These are phyloP conservation scores for Hormaphis cornu DNA, from an alignment of 1,140 invertebrate genomes.

Conservation along the genomic window DNA sequence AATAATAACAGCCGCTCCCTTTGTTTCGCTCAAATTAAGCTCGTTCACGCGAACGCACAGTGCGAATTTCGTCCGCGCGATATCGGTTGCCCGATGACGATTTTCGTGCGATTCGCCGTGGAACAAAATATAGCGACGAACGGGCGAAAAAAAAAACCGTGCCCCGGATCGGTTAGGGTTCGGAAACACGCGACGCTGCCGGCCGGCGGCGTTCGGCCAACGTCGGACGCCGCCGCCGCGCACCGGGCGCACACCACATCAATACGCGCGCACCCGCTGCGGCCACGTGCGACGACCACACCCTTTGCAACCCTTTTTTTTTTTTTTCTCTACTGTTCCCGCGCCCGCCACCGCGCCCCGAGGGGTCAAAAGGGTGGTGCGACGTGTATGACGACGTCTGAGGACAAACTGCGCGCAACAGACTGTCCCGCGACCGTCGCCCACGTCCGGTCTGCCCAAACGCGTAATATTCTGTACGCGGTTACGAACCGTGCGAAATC, in stretches of 20 bases:
- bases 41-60: too few relatives aligned
- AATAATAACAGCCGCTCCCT: too few relatives aligned
- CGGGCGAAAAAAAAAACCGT: too few relatives aligned
- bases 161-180: too few relatives aligned
- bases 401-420: slow-evolving; percentile 6
- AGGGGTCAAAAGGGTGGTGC: not conserved
- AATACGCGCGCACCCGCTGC: slow-evolving; percentile 22
- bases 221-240: not conserved
- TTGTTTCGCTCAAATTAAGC: too few relatives aligned
- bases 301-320: slow-evolving; percentile 29
- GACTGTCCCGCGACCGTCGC: not conserved
- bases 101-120: too few relatives aligned
- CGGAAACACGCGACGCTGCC: not conserved
- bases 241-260: not conserved
- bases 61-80: too few relatives aligned
- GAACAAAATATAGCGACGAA: too few relatives aligned
- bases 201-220: not conserved
- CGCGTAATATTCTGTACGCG: too few relatives aligned
- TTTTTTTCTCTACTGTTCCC: not conserved
- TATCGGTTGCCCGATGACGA: too few relatives aligned
- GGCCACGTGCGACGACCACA: slow-evolving; percentile 29
- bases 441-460: too few relatives aligned
- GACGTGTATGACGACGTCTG: not conserved
- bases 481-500: too few relatives aligned
- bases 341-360: not conserved